phyloP scores from a whole-genome alignment of 2,888 invertebrate species.

The Rhingia rostrata region DNA sequence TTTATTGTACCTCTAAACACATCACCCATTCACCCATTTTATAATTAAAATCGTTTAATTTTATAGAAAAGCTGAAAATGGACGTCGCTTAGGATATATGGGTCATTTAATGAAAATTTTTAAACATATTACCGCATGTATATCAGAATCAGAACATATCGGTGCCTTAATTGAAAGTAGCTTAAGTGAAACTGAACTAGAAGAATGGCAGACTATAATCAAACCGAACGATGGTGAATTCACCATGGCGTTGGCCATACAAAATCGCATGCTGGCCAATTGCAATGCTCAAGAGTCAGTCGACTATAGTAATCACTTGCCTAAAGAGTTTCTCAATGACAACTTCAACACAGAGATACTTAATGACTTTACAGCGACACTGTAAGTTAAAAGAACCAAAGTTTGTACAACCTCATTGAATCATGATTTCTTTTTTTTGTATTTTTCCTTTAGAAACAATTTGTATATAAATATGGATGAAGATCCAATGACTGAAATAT shows the following conservation, averaged over 20 bases:
- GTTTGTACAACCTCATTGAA: neutral
- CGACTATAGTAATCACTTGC: slow-evolving; percentile 78
- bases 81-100: slow-evolving; percentile 86
- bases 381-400: slow-evolving; percentile 41
- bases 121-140: slow-evolving; percentile 84
- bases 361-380: slow-evolving; percentile 75
- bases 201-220: slow-evolving; percentile 83
- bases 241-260: slow-evolving; percentile 78
- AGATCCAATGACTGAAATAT: slow-evolving; percentile 64
- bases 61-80: slow-evolving; percentile 84
- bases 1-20: too few relatives aligned
- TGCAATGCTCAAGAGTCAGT: slow-evolving; percentile 81
- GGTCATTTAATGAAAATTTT: slow-evolving; percentile 87
- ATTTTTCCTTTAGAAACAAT: slow-evolving; percentile 45
- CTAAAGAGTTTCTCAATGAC: slow-evolving; percentile 78
- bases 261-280: slow-evolving; percentile 81
- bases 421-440: neutral
- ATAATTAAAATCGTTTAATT: slow-evolving; percentile 25
- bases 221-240: slow-evolving; percentile 80
- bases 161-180: slow-evolving; percentile 84
- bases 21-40: neutral
- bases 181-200: slow-evolving; percentile 84
- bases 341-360: slow-evolving; percentile 76
- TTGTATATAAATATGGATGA: slow-evolving; percentile 67
- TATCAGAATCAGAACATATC: slow-evolving; percentile 84